Base-by-base conservation (phyloP, 2,797 vertebrate genomes). In the Oryzias dopingdopingensis region DNA sequence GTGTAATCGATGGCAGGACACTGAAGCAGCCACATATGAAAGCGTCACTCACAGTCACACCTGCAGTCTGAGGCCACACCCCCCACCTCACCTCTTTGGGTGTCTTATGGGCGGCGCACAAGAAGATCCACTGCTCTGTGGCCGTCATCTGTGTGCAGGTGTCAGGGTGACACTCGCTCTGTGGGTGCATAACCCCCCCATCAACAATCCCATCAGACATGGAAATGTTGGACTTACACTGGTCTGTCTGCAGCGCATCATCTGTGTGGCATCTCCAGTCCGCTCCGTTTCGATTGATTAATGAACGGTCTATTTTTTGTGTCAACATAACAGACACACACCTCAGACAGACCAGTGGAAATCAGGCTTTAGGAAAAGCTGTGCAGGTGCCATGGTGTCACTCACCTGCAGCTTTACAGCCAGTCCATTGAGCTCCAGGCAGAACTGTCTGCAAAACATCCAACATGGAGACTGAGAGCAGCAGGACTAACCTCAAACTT, bases 131-230 rank as follows among this genome's bases (percentile, higher is more conserved):
- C 82, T 99, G 97, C 83, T 99, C 97, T 17, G 97, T 99, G 80
- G 97, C 97, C 1, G 97, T 99, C 97, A 99, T 98, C 90, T 99
- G 97, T 80, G 96, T 98, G 74, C 97, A 98, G 0, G 96, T 98
- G 86, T 99, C 96, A 59, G 97, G 96, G 80, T 98, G 96, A 77
- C 97, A 99, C 85, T 99, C 97, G 4, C 91, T 96, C 96, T 99
- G 91, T 67, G 55, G 72, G 85, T 72, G 59, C 59, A 81, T 61
- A 88, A 17, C 8, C 20, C 20, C 20, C 20, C 8, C 32, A 12
- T 32, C 32, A 32, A 32, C 32, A 32, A 6, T 24, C 32, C 10
- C 29, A 10, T 32, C 32, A 32, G 8, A 10, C 32, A 32, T 1
- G 12, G 2, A 12, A 22, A 22, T 22, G 18, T 18, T 18, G 18